Conservation (phyloP, 2,797 vertebrate genomes). For the Vultur gryphus region DNA sequence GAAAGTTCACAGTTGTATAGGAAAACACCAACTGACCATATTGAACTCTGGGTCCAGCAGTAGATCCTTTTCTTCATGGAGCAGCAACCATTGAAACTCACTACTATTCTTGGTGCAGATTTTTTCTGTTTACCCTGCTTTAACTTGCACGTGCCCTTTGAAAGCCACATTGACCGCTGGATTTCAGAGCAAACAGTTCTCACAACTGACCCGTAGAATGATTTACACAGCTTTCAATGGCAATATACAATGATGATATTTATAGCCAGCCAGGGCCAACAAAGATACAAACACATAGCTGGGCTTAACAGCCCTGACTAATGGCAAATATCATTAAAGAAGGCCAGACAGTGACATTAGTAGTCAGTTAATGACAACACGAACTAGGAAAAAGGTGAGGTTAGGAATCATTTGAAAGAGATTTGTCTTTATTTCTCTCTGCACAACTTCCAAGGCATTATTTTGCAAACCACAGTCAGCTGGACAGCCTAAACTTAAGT, state of each 20-base stretch:
- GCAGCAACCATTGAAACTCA: background rate
- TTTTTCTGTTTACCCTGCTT: background rate
- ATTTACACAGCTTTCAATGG: background rate
- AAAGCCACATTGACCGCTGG: background rate
- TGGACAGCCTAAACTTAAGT: background rate
- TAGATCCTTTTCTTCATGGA: background rate
- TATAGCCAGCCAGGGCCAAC: background rate
- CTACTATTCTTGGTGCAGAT: background rate
- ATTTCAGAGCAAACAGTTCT: background rate
- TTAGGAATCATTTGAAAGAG: background rate
- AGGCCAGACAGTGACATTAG: background rate
- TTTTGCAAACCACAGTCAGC: background rate
- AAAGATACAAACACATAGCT: background rate
- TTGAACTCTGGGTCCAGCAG: background rate
- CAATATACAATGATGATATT: background rate
- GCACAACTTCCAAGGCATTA: background rate
- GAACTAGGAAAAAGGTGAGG: background rate
- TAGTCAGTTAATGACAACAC: background rate
- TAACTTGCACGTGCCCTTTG: background rate
- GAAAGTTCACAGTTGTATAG: background rate
- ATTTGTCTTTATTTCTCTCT: background rate
- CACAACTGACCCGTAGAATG: background rate
- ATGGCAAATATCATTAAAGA: background rate
- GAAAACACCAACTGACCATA: background rate
- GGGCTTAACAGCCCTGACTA: background rate